Base-by-base conservation (phyloP, 2,888 invertebrate genomes). In the Dromius quadrimaculatus region DNA sequence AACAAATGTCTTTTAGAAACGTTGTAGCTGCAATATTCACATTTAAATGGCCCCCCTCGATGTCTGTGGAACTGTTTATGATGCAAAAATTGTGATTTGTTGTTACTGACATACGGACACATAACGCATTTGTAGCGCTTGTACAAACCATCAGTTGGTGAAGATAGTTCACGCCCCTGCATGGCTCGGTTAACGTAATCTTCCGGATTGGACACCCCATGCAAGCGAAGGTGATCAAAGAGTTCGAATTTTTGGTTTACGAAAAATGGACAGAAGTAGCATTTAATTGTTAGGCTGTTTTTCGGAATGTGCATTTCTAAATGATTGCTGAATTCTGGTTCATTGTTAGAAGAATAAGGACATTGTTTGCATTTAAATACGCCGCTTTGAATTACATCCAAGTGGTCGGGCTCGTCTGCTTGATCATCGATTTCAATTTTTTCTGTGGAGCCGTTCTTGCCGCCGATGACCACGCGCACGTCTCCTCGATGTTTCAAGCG, bases 11-110 rank as follows among this genome's bases (percentile, higher is more conserved):
- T 85, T 78, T 92, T 92, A 66, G 90, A 91, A 5, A 93, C 93
- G 77, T 92, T 92, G 79, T 93, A 94, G 74, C 90, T 90, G 80
- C 95, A 95, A 75, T 89, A 85, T 17, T 87, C 88, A 79, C 95
- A 95, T 80, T 92, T 92, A 81, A 91, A 92, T n/a, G 89, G 89
- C 0, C 90, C 89, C 45, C 89, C 88, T 63, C 89, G 86, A 0
- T 90, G 89, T 36, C 90, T 85, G 79, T 95, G 95, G 79, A 94
- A 91, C 78, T 94, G 93, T 78, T 92, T 92, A 78, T 95, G 95
- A 79, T 94, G 93, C 79, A 91, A 87, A 81, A 89, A 93, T 81
- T 94, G 94, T 20, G 92, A 92, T 80, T 92, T 93, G 79, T 92
- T 92, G 79, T 93, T 93, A 36, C 92, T 92, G 74, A 91, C 91